These are phyloP conservation scores for Synergus laeviventris DNA, from an alignment of 2,888 invertebrate genomes.

Conservation along the genomic window DNA sequence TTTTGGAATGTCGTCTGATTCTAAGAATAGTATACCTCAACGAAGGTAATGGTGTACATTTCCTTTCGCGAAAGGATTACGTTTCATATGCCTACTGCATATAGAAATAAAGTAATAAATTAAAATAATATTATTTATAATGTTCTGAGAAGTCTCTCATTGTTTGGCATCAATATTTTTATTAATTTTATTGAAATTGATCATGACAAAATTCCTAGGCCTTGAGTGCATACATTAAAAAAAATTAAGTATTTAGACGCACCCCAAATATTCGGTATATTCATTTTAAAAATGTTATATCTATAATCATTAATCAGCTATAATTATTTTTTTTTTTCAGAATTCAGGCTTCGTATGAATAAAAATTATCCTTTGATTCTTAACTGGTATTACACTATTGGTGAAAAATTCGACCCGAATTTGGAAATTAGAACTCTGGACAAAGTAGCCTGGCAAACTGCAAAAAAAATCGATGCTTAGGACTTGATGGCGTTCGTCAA, in stretches of 20 bases:
- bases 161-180: background rate
- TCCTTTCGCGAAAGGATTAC: background rate
- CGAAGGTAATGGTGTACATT: background rate
- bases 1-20: slow-evolving; percentile 25
- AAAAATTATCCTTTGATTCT: slow-evolving; percentile 82
- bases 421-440: slow-evolving; percentile 75
- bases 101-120: background rate
- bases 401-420: slow-evolving; percentile 78
- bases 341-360: slow-evolving; percentile 83
- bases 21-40: background rate
- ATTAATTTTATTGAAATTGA: background rate
- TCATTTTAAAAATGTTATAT: no score
- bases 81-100: background rate
- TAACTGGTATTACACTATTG: slow-evolving; percentile 83
- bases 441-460: slow-evolving; percentile 60
- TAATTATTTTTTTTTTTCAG: slow-evolving; percentile 76
- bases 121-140: background rate
- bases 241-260: no score
- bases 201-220: no score
- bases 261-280: no score
- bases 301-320: background rate
- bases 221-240: no score
- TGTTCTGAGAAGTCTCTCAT: background rate
- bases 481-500: slow-evolving; percentile 76
- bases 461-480: slow-evolving; percentile 69